These are phyloP conservation scores for Blastobasis lacticolella DNA, from an alignment of 2,888 invertebrate species.

Conservation along the genomic window DNA sequence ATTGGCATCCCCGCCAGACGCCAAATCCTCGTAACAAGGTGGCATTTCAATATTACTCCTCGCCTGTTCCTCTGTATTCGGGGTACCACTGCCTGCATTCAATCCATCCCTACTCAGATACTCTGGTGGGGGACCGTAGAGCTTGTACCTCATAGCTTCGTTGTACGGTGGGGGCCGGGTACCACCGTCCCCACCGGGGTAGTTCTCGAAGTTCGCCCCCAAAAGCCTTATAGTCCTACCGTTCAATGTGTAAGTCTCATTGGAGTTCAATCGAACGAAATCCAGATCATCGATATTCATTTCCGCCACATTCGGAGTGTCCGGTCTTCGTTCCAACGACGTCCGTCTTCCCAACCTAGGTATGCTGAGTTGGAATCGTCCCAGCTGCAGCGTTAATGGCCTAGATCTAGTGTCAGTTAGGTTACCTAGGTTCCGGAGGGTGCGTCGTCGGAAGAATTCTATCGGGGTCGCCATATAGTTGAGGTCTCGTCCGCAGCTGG, in stretches of 20 bases:
- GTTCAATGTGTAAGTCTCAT: conserved; percentile 61
- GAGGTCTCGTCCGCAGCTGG: conserved; percentile 31
- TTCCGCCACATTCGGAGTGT: conserved; percentile 57
- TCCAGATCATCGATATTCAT: conserved; percentile 49
- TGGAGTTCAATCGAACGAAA: conserved; percentile 41
- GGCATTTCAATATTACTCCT: conserved; percentile 55
- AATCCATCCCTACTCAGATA: conserved; percentile 46
- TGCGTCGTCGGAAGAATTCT: conserved; percentile 33
- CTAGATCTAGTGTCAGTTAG: conserved; percentile 19
- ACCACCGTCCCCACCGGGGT: conserved; percentile 31
- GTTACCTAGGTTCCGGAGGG: conserved; percentile 35
- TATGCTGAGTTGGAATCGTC: conserved; percentile 50
- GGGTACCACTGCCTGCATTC: conserved; percentile 18
- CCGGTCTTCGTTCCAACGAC: conserved; percentile 34
- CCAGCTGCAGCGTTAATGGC: conserved; percentile 48
- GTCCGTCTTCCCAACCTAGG: conserved; percentile 38
- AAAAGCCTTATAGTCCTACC: conserved; percentile 56
- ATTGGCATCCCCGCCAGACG: conserved; percentile 15
- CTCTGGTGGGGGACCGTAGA: conserved; percentile 63
- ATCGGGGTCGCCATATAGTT: conserved; percentile 45
- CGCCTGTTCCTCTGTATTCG: conserved; percentile 38
- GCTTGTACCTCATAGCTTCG: conserved; percentile 53
- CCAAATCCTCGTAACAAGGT: conserved; percentile 53
- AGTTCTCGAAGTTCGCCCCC: conserved; percentile 57
- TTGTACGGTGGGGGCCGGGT: conserved; percentile 53